Evolutionary conservation across 2,888 invertebrate species (phyloP), one percentile per base, ranked within the genome.

Genomic region (Tinea pellionella): DNA sequence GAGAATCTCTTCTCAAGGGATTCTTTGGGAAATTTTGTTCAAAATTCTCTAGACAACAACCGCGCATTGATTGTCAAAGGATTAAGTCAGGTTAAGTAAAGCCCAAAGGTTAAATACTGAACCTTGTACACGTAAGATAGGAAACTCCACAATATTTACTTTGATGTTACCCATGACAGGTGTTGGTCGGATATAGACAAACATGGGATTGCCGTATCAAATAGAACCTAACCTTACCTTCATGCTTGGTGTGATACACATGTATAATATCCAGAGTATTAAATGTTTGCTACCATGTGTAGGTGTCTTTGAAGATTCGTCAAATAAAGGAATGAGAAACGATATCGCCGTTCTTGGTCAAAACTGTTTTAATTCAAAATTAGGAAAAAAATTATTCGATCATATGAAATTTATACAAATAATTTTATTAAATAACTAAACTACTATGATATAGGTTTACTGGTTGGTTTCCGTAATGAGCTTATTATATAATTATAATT

Each of bases 171-270:
- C 47, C 15, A 47, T 6, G 47, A 47, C 47, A 47, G 47, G 47
- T 47, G 15, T n/a, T 47, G 16, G 15, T 47, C 16, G 47, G 13
- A 16, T 47, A 9, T 47, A 9, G 47, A n/a, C 47, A 47, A 47
- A 47, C 47, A 47, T 47, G 47, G 37, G 8, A 47, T 47, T 47
- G 47, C n/a, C 47, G 13, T n/a, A 47, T 15, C 47, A 47, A 47
- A 47, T 47, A 47, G 1, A 2, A 15, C 47, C 47, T 16, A 47
- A 16, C 15, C 47, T 47, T 2, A 16, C 47, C 47, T 47, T 47
- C 15, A 47, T 47, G 47, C 47, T 47, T 16, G 13, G 47, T 16
- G 12, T 1, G 47, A 8, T 15, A 47, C 41, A 12, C 13, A 47
- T 47, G 6, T 47, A 2, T 47, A 9, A 47, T 47, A 47, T 15